Evolutionary conservation across 2,113 vertebrate species (phyloP), one percentile per base, ranked within the genome.

Genomic region (Dermatemys mawii): DNA sequence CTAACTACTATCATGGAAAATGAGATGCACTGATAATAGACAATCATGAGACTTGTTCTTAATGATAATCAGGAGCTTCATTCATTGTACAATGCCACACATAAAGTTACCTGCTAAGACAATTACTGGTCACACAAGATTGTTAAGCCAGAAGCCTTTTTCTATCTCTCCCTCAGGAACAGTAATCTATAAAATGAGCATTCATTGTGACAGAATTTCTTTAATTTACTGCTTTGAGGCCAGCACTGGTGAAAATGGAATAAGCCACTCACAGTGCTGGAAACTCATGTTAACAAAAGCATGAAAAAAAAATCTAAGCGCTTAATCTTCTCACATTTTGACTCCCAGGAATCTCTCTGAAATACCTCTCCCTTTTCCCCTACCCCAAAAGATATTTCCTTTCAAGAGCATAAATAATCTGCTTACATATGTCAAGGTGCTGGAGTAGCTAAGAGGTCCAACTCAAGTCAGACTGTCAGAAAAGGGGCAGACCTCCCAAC

Each of bases 1-100:
- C 94, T 76, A 81, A 51, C 91, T 85, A 60, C 44, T 75, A 48
- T 60, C 79, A 88, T 87, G 55, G 91, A 95, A 92, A 88, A 90
- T 91, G 87, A 91, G 92, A 81, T 8, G 60, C 55, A 91, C 54
- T 55, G 83, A 51, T n/a, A 41, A 94, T 41, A 93, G 16, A 78
- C 7, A 44, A 55, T 27, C 54, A 55, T 67, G 49, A 35, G 67
- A 55, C 1, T 0, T 73, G 55, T 38, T 89, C 6, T 0, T 81
- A 27, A 81, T 88, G 70, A 67, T 60, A 73, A 92, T 92, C 91
- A 85, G 83, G 75, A 94, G 49, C 81, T 93, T 81, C 60, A 60
- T 10, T 48, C 1, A 21, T 60, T 79, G 12, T 26, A 38, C 85
- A 55, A 2, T 29, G 50, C 90, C 83, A 91, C 78, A 84, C 27